These are phyloP conservation scores for Corydoras maculifer DNA, from an alignment of 2,113 vertebrate genomes.

Conservation along the genomic window DNA sequence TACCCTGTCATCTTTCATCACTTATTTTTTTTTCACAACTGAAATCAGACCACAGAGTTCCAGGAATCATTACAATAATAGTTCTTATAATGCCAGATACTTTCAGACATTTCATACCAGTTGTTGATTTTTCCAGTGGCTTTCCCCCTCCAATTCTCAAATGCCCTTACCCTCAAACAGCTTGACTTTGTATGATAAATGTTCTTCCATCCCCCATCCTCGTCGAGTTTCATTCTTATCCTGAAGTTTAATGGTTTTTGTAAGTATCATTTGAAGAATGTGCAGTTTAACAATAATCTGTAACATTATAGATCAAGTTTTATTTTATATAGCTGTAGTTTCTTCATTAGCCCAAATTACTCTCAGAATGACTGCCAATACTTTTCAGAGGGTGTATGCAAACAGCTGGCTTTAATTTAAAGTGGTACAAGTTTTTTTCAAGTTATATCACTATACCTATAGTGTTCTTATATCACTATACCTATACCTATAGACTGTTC, in stretches of 20 bases:
- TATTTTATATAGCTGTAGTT: constrained; percentile 16
- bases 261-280: constrained; percentile 19
- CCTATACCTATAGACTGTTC: too few relatives aligned
- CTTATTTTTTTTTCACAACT: constrained; percentile 32
- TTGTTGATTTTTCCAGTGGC: constrained; percentile 38
- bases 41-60: constrained; percentile 24
- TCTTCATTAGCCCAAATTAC: constrained; percentile 19
- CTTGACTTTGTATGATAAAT: neutral
- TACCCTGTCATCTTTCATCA: constrained; percentile 37
- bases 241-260: constrained; percentile 36
- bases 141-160: constrained; percentile 17
- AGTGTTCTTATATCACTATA: too few relatives aligned
- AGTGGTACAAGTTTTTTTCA: neutral
- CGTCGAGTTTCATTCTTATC: constrained; percentile 28
- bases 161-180: neutral
- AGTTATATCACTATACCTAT: too few relatives aligned
- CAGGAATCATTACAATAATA: constrained; percentile 40
- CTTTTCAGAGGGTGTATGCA: constrained; percentile 18
- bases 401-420: constrained; percentile 39
- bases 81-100: constrained; percentile 35
- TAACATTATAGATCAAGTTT: constrained; percentile 27
- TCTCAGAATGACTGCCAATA: constrained; percentile 17
- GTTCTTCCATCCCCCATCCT: constrained; percentile 2
- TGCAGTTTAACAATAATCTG: constrained; percentile 30
- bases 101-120: constrained; percentile 33